Evolutionary conservation across 2,888 invertebrate species (phyloP), one percentile per base, ranked within the genome.

Genomic region (Eristalinus aeneus): DNA sequence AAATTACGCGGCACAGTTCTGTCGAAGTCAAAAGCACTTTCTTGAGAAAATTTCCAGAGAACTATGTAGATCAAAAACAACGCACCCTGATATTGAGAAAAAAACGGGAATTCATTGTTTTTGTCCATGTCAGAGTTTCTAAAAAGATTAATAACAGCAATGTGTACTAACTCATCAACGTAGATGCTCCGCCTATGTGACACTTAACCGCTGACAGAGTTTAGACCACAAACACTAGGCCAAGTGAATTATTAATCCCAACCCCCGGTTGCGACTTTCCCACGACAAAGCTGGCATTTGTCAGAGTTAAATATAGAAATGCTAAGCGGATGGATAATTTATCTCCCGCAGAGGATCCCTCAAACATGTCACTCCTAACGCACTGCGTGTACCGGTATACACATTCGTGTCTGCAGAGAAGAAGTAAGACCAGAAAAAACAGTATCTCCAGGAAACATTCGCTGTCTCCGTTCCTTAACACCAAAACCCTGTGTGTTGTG

Each of bases 281-380:
- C 27, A 27, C 27, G 53, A 75, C 68, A 58, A 64, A 76, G 67
- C 16, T 63, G 63, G 22, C 72, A 73, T 80, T 80, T 76, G 76
- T 75, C 80, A 80, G 68, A 74, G 61, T 79, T 39, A 61, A 74
- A 61, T 27, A 64, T 39, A 39, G 27, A 79, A 83, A 78, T 74
- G 61, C 36, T 60, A 75, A 67, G 63, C 64, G 72, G 36, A 20
- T 54, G 22, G 76, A 81, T 81, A 73, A 85, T 85, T 72, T 85
- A 85, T 80, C 68, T 73, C 58, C 67, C 85, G 81, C 85, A 12
- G n/a, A 56, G 56, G 56, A 56, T 22, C 11, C 23, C 56, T 56
- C 46, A 46, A 46, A 46, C 46, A 46, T 46, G 46, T 46, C 46
- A 46, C 46, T 23, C 56, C 11, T 11, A 23, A 56, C 23, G 10